Conservation (phyloP, 2,113 vertebrate genomes). For the Phalacrocorax carbo region DNA sequence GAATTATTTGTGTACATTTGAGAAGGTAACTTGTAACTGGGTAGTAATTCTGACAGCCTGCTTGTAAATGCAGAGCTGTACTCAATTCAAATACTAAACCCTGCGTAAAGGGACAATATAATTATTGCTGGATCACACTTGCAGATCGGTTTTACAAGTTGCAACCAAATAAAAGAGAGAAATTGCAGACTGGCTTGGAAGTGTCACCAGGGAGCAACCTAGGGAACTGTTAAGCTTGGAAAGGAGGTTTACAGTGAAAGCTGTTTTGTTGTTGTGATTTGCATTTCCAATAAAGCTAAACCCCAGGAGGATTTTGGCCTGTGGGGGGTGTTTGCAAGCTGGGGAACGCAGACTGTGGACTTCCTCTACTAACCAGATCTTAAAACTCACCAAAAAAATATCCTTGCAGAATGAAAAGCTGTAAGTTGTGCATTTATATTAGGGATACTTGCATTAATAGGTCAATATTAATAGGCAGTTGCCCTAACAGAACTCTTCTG, state of each 20-base stretch:
- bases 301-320: neutral
- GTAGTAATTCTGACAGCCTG: neutral
- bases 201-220: neutral
- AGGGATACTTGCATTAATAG: neutral
- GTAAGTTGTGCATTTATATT: neutral
- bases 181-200: neutral
- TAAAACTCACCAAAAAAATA: neutral
- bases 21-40: neutral
- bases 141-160: neutral
- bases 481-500: neutral
- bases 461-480: neutral
- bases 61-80: neutral
- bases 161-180: neutral
- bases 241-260: neutral
- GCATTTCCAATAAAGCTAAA: neutral
- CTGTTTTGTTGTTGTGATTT: constrained; percentile 5
- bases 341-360: neutral
- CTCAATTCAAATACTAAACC: neutral
- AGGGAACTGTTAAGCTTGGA: neutral
- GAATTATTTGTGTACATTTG: neutral
- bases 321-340: neutral
- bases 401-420: neutral
- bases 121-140: neutral
- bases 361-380: neutral
- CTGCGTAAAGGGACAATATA: neutral